phyloP scores from a whole-genome alignment of 2,113 vertebrate species.

The Nanorana parkeri region DNA sequence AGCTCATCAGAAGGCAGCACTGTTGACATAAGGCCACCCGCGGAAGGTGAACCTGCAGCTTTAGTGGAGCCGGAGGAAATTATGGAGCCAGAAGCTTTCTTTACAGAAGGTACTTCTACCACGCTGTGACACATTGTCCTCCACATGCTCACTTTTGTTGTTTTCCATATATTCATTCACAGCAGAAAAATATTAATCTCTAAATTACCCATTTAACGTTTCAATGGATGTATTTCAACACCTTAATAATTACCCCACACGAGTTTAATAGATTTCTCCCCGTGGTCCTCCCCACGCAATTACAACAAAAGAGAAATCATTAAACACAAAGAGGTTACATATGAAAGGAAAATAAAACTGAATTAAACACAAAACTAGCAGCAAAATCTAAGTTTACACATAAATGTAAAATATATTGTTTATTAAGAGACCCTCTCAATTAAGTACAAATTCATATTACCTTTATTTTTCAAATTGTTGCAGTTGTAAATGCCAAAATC shows the following conservation, averaged over 20 bases:
- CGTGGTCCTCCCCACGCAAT: conserved; percentile 1
- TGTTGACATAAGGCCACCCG: conserved; percentile 80
- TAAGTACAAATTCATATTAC: no score
- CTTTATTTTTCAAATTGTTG: no score
- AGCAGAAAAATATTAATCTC: conserved; percentile 26
- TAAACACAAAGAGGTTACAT: neutral
- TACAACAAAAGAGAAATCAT: conserved; percentile 1
- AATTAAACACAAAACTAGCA: neutral
- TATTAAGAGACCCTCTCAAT: no score
- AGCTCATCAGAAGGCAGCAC: conserved; percentile 97
- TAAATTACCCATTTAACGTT: conserved; percentile 16
- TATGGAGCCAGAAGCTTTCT: conserved; percentile 90
- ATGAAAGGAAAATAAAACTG: neutral
- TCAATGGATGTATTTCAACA: conserved; percentile 11
- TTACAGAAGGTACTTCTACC: conserved; percentile 83
- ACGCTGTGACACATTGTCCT: conserved; percentile 24
- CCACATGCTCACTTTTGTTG: neutral
- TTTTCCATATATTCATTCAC: neutral
- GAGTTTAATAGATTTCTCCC: conserved; percentile 23
- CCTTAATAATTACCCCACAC: conserved; percentile 18
- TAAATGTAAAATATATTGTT: no score
- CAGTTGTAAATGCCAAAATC: no score
- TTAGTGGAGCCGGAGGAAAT: conserved; percentile 81
- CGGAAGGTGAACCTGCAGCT: conserved; percentile 83
- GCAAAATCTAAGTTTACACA: neutral